Evolutionary conservation across 2,888 invertebrate species (phyloP).

Genomic region (Acleris laterana): DNA sequence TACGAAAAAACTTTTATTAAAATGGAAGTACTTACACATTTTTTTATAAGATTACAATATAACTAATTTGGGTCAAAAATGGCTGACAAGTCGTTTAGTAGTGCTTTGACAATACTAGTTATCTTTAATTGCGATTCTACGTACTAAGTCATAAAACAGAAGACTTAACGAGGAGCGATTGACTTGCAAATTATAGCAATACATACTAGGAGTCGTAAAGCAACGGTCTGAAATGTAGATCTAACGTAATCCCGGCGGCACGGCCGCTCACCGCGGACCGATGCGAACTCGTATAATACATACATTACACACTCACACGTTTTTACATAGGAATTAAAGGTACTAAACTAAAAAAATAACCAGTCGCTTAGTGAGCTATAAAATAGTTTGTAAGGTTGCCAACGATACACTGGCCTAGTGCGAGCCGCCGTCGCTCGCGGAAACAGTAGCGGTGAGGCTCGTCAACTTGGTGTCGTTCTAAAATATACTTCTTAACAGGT

Average conservation of each 20-base stretch:
- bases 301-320: slow-evolving; percentile 81
- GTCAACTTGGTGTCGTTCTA: slow-evolving; percentile 68
- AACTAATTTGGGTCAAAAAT: slow-evolving; percentile 79
- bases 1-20: slow-evolving; percentile 79
- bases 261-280: slow-evolving; percentile 55
- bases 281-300: slow-evolving; percentile 70
- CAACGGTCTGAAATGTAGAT: slow-evolving; percentile 53
- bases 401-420: slow-evolving; percentile 80
- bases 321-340: slow-evolving; percentile 80
- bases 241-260: slow-evolving; percentile 61
- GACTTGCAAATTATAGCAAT: slow-evolving; percentile 57
- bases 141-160: slow-evolving; percentile 73
- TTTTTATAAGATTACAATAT: slow-evolving; percentile 66
- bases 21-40: slow-evolving; percentile 82
- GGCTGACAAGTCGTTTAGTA: slow-evolving; percentile 74
- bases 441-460: slow-evolving; percentile 63
- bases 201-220: slow-evolving; percentile 45
- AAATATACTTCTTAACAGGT: slow-evolving; percentile 74
- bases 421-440: slow-evolving; percentile 43
- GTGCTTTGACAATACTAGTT: slow-evolving; percentile 73
- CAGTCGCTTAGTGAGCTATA: slow-evolving; percentile 82
- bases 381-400: slow-evolving; percentile 77
- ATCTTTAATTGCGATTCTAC: slow-evolving; percentile 65
- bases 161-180: slow-evolving; percentile 66
- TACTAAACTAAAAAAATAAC: slow-evolving; percentile 79